A percentile compares a stretch with the other conserved stretches of the same genome.
Evolutionary conservation across 2,113 vertebrate genomes (phyloP).

Genomic region (Propithecus coquereli): DNA sequence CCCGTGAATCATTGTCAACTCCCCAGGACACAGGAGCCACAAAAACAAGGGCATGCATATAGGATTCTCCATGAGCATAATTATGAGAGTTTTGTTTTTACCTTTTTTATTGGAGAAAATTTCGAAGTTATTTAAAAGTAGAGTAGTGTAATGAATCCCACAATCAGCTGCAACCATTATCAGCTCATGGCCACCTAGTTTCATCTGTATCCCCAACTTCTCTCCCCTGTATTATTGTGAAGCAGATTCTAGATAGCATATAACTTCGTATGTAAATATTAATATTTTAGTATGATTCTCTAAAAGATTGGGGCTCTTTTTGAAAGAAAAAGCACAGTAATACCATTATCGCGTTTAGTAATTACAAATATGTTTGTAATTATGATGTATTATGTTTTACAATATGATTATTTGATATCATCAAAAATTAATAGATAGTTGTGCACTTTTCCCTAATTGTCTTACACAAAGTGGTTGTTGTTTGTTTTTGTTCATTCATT

Average conservation of each 20-base stretch:
- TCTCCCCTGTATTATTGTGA: not conserved
- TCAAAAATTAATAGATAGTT: not conserved
- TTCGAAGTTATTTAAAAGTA: not conserved
- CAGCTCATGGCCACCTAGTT: not conserved
- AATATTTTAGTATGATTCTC: not conserved
- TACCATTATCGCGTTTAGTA: not conserved
- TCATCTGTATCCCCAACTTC: not conserved
- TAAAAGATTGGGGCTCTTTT: not conserved
- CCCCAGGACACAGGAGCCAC: not conserved
- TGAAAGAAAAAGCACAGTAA: not conserved
- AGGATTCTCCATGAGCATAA: not conserved
- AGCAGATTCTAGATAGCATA: not conserved
- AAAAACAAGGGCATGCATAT: not conserved
- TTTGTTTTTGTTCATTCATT: not conserved
- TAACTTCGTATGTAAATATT: not conserved
- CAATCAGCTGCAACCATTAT: not conserved
- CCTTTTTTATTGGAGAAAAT: not conserved
- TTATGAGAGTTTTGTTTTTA: not conserved
- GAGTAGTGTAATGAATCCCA: not conserved
- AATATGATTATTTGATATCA: not conserved
- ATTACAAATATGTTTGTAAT: not conserved
- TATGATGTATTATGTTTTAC: not conserved
- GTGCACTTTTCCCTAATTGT: not conserved
- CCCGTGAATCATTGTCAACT: not conserved
- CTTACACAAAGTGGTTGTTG: not conserved